These are phyloP conservation scores for Eupsilia transversa DNA, from an alignment of 2,888 invertebrate species.

Conservation along the genomic window DNA sequence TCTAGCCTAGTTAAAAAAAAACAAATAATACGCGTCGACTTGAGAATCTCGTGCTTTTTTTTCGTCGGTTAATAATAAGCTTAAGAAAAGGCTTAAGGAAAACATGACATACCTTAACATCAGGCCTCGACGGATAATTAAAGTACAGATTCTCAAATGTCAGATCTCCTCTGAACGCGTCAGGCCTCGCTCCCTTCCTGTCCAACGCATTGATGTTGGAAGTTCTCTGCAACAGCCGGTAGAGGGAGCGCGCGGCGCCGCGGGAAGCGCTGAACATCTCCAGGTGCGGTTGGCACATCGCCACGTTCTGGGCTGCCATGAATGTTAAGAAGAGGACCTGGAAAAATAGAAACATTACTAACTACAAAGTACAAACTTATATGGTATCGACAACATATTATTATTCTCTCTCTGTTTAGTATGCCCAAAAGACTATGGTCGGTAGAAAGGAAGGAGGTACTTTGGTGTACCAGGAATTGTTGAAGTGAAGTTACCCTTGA, in stretches of 20 bases:
- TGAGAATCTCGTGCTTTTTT: not conserved
- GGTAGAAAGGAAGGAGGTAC: not conserved
- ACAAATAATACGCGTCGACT: not conserved
- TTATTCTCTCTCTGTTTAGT: too few relatives aligned
- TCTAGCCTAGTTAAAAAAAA: not conserved
- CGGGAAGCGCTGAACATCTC: constrained; percentile 93
- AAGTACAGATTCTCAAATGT: constrained; percentile 93
- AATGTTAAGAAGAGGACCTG: constrained; percentile 93
- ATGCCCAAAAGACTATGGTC: too few relatives aligned
- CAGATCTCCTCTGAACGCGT: constrained; percentile 91
- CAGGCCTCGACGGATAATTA: constrained; percentile 94
- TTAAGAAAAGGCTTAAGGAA: not conserved
- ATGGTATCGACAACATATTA: not conserved
- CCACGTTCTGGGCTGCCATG: constrained; percentile 94
- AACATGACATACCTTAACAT: constrained; percentile 90
- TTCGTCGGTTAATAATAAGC: not conserved
- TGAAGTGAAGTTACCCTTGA: not conserved
- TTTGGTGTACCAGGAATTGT: not conserved
- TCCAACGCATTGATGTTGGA: constrained; percentile 79
- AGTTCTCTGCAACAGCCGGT: constrained; percentile 92
- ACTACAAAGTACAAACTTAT: not conserved
- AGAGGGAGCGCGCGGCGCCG: constrained; percentile 94
- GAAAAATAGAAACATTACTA: not conserved
- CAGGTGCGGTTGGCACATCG: constrained; percentile 93
- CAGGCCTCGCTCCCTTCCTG: constrained; percentile 87